Conservation (phyloP, 2,888 invertebrate genomes). For the Latrodectus elegans region DNA sequence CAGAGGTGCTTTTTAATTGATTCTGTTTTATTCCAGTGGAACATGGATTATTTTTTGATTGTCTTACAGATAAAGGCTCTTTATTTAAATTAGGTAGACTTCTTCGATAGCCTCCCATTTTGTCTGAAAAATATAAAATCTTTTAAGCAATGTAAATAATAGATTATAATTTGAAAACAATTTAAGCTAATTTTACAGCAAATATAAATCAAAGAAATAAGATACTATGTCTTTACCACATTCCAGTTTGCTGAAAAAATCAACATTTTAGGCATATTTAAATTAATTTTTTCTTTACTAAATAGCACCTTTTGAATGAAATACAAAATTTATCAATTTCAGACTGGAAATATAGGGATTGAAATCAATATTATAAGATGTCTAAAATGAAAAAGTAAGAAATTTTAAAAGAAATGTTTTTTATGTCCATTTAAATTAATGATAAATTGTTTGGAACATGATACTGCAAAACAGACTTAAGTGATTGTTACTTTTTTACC, state of each 20-base stretch:
- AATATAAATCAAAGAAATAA: background rate
- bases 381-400: too few species aligned
- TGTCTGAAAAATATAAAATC: slow-evolving; percentile 16
- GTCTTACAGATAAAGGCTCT: slow-evolving; percentile 31
- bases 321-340: too few species aligned
- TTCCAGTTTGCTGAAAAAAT: too few species aligned
- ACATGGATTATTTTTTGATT: slow-evolving; percentile 36
- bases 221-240: background rate
- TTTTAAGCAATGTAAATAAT: background rate
- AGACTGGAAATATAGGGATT: too few species aligned
- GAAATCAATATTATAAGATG: too few species aligned
- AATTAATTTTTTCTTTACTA: too few species aligned
- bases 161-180: background rate
- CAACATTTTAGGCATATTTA: too few species aligned
- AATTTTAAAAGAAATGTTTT: too few species aligned
- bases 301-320: too few species aligned
- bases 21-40: background rate
- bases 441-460: too few species aligned
- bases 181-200: background rate
- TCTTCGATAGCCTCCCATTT: slow-evolving; percentile 48
- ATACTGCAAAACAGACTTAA: background rate
- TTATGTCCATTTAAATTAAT: too few species aligned
- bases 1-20: background rate
- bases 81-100: slow-evolving; percentile 62
- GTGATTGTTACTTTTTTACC: background rate